Evolutionary conservation across 2,797 vertebrate genomes (phyloP).

Genomic region (Peromyscus aztecus): DNA sequence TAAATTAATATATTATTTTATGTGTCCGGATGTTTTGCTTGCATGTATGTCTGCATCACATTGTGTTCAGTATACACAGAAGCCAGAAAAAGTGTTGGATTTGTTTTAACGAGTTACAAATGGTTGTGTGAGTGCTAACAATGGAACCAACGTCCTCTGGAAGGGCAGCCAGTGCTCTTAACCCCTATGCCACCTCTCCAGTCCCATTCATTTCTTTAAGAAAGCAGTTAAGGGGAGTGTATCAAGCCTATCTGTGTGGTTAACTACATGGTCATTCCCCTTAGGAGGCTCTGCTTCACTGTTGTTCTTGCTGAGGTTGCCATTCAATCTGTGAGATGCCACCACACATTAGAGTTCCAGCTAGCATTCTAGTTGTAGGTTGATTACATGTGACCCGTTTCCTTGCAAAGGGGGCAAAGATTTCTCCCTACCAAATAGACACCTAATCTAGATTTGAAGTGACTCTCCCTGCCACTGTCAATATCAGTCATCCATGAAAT

Average conservation of each 20-base stretch:
- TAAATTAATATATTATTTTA: background rate
- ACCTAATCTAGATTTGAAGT: slow-evolving; percentile 73
- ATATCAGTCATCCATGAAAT: slow-evolving; percentile 78
- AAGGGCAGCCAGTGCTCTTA: background rate
- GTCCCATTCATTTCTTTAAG: background rate
- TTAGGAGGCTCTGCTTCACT: background rate
- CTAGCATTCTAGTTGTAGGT: background rate
- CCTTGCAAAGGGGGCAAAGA: slow-evolving; percentile 52
- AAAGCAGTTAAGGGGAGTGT: background rate
- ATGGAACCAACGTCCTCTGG: background rate
- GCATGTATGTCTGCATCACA: background rate
- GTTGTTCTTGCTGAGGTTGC: background rate
- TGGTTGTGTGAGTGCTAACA: background rate
- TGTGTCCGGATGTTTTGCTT: background rate
- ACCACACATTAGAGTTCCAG: slow-evolving; percentile 3
- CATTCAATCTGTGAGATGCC: slow-evolving; percentile 32
- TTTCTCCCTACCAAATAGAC: slow-evolving; percentile 67
- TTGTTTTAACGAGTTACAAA: background rate
- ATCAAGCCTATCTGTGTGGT: background rate
- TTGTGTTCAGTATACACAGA: background rate
- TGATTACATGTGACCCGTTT: slow-evolving; percentile 71
- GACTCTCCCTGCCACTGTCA: slow-evolving; percentile 58
- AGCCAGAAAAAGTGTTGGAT: background rate
- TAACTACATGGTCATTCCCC: background rate
- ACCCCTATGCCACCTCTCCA: background rate